Conservation (phyloP, 1,140 invertebrate genomes). For the Antheraea mylitta region DNA sequence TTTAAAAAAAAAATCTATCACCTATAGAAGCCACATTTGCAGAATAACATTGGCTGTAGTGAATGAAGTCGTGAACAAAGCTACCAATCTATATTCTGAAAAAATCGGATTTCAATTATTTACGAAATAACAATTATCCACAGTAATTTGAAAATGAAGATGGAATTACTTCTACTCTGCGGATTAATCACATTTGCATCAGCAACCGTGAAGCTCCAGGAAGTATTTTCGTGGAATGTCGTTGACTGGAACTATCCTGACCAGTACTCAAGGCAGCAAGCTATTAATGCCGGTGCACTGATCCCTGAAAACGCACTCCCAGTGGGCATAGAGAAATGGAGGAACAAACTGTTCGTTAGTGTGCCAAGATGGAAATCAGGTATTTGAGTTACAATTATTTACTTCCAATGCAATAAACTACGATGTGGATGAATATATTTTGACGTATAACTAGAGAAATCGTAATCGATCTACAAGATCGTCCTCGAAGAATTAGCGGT, state of each 20-base stretch:
- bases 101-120: no score
- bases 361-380: conserved; percentile 85
- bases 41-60: no score
- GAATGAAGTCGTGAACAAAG: no score
- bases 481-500: no score
- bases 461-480: no score
- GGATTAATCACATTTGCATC: conserved; percentile 49
- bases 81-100: no score
- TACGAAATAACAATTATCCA: conserved; percentile 4
- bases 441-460: no score
- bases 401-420: background rate
- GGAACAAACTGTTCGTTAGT: conserved; percentile 87
- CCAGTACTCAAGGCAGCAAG: conserved; percentile 79
- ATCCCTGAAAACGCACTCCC: conserved; percentile 87
- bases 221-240: conserved; percentile 86
- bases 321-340: conserved; percentile 88
- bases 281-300: conserved; percentile 81
- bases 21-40: no score
- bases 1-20: no score
- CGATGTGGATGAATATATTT: no score
- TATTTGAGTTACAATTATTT: conserved; percentile 35
- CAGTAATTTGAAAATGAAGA: conserved; percentile 40
- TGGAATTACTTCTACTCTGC: conserved; percentile 39
- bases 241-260: conserved; percentile 87
- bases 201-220: conserved; percentile 81